These are phyloP conservation scores for Enteromius treurensis DNA, from an alignment of 2,797 vertebrate species.

Conservation along the genomic window DNA sequence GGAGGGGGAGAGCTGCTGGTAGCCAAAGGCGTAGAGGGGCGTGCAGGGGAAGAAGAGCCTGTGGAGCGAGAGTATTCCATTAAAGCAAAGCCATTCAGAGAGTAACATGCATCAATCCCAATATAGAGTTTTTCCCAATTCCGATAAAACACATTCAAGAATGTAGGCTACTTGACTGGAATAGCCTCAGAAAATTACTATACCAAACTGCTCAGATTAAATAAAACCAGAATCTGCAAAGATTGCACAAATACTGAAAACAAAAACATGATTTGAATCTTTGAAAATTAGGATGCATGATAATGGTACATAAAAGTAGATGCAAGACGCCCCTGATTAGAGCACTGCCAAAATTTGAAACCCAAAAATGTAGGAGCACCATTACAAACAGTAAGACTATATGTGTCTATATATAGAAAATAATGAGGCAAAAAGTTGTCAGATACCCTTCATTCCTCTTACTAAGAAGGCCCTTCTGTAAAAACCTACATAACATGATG, in stretches of 20 bases:
- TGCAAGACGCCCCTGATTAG: neutral
- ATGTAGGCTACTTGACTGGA: neutral
- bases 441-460: neutral
- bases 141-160: neutral
- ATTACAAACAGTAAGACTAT: neutral
- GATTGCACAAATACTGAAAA: neutral
- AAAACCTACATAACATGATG: neutral
- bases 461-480: neutral
- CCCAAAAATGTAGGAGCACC: neutral
- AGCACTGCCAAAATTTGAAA: neutral
- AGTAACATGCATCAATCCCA: slow-evolving; percentile 17
- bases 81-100: slow-evolving; percentile 45
- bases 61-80: slow-evolving; percentile 46
- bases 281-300: neutral
- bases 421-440: slow-evolving; percentile 17
- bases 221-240: neutral
- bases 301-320: neutral
- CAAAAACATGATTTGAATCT: neutral
- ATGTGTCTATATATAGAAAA: slow-evolving; percentile 27
- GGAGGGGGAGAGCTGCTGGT: slow-evolving; percentile 84
- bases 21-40: slow-evolving; percentile 86
- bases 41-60: slow-evolving; percentile 91
- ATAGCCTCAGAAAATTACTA: neutral
- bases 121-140: neutral
- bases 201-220: neutral